Evolutionary conservation across 2,113 vertebrate species (phyloP).

Genomic region (Oncorhynchus clarkii): DNA sequence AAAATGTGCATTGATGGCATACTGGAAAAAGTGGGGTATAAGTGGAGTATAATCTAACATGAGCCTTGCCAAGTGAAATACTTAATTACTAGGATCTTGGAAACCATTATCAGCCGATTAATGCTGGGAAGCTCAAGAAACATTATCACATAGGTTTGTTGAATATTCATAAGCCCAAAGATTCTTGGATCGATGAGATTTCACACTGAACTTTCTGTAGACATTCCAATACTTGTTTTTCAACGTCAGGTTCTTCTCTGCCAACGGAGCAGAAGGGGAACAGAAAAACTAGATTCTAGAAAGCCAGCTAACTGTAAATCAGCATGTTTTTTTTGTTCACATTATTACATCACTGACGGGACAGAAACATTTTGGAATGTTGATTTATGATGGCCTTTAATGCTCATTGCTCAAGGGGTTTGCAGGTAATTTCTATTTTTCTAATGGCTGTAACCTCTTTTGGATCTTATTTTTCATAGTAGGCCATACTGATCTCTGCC

Average conservation of each 20-base stretch:
- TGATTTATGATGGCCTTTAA: too few relatives aligned
- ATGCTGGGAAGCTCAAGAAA: not conserved
- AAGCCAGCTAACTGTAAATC: too few relatives aligned
- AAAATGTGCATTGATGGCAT: conserved; percentile 14
- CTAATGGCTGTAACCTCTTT: too few relatives aligned
- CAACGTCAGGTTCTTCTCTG: not conserved
- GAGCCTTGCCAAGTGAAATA: conserved; percentile 2
- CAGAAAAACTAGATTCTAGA: too few relatives aligned
- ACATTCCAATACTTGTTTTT: not conserved
- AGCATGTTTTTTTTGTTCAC: not conserved
- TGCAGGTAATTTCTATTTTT: too few relatives aligned
- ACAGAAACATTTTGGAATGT: too few relatives aligned
- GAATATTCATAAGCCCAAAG: not conserved
- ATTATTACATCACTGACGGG: too few relatives aligned
- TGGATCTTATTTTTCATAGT: too few relatives aligned
- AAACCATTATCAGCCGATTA: not conserved
- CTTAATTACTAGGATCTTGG: not conserved
- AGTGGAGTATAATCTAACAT: conserved; percentile 11
- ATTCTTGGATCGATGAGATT: not conserved
- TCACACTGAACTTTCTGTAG: not conserved
- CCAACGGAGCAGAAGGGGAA: not conserved
- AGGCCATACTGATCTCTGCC: too few relatives aligned
- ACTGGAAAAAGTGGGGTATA: conserved; percentile 13
- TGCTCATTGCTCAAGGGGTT: too few relatives aligned
- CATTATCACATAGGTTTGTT: not conserved